Evolutionary conservation across 2,888 invertebrate genomes (phyloP).

Genomic region (Luperina nickerlii): DNA sequence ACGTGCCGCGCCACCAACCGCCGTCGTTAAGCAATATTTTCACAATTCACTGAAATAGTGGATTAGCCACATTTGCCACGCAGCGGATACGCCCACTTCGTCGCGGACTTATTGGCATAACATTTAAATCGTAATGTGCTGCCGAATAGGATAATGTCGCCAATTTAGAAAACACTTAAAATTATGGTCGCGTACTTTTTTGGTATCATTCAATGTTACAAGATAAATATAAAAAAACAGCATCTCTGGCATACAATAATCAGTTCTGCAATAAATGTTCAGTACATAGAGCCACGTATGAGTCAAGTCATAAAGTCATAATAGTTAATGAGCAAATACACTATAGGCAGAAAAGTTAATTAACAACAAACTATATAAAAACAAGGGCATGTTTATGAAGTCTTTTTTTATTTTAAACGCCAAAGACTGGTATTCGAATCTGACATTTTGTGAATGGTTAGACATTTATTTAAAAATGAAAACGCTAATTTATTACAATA

Average conservation of each 20-base stretch:
- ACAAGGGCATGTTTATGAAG: slow-evolving; percentile 35
- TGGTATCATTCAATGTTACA: slow-evolving; percentile 12
- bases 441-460: slow-evolving; percentile 22
- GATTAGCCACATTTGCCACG: slow-evolving; percentile 80
- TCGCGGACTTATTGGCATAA: slow-evolving; percentile 57
- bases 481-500: slow-evolving; percentile 46
- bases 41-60: slow-evolving; percentile 83
- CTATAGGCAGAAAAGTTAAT: slow-evolving; percentile 51
- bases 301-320: slow-evolving; percentile 50
- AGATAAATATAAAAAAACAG: slow-evolving; percentile 3
- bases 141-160: not conserved
- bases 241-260: slow-evolving; percentile 7
- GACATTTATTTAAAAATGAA: slow-evolving; percentile 19
- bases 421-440: slow-evolving; percentile 17
- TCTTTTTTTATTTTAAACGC: slow-evolving; percentile 16
- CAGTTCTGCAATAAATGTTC: not conserved
- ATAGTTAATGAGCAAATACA: slow-evolving; percentile 49
- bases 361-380: slow-evolving; percentile 53
- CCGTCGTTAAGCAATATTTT: slow-evolving; percentile 81
- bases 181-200: not conserved
- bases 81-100: slow-evolving; percentile 71
- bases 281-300: slow-evolving; percentile 18
- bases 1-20: slow-evolving; percentile 72
- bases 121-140: slow-evolving; percentile 20
- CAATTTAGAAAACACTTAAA: slow-evolving; percentile 17